These are phyloP conservation scores for Mesoligia furuncula DNA, from an alignment of 2,888 invertebrate species.

Conservation along the genomic window DNA sequence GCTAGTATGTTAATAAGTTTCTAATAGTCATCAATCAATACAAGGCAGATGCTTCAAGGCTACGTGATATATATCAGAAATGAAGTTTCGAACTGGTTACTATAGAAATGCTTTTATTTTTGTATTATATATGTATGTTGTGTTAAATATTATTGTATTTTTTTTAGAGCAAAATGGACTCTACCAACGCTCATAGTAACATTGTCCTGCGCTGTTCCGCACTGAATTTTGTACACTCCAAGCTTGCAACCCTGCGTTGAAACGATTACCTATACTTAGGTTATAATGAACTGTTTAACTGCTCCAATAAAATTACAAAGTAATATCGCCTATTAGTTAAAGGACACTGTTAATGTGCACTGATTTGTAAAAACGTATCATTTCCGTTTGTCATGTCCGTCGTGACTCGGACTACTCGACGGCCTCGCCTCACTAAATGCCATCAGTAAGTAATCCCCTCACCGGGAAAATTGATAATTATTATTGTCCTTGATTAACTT, in stretches of 20 bases:
- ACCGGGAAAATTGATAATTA: slow-evolving; percentile 57
- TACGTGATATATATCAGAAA: background rate
- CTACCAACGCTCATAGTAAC: background rate
- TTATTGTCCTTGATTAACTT: slow-evolving; percentile 43
- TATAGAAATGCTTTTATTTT: background rate
- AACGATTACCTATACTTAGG: background rate
- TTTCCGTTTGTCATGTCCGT: slow-evolving; percentile 64
- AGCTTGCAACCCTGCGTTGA: background rate
- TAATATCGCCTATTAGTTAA: background rate
- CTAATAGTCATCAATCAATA: background rate
- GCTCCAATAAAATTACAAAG: slow-evolving; percentile 15
- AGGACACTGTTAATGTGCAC: slow-evolving; percentile 33
- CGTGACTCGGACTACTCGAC: slow-evolving; percentile 56
- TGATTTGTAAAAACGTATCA: slow-evolving; percentile 60
- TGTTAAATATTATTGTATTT: background rate
- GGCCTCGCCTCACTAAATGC: slow-evolving; percentile 72
- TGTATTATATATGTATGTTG: background rate
- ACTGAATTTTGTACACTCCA: background rate
- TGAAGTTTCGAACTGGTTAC: background rate
- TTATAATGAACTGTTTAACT: background rate
- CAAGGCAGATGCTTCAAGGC: background rate
- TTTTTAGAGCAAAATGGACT: background rate
- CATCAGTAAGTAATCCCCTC: slow-evolving; percentile 72
- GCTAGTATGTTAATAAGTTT: background rate
- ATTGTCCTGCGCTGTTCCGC: background rate